A percentile compares a stretch with the other conserved stretches of the same genome.
Evolutionary conservation across 2,888 invertebrate genomes (phyloP).

Genomic region (Chymomyza procnemis): DNA sequence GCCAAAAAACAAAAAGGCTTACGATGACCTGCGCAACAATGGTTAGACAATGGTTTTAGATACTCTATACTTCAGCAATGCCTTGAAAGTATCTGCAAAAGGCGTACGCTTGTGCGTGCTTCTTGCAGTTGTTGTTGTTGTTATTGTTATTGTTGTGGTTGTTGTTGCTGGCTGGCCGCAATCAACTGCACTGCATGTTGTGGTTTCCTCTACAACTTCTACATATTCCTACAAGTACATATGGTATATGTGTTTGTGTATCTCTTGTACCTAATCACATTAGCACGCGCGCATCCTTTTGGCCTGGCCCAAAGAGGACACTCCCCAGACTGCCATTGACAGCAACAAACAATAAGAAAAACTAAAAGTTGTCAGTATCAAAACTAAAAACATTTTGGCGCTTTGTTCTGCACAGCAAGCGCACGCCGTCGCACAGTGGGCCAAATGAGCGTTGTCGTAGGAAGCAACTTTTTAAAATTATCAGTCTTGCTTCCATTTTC

Average conservation of each 20-base stretch:
- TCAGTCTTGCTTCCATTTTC: too few relatives aligned
- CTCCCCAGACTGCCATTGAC: slow-evolving; percentile 56
- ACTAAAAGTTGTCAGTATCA: slow-evolving; percentile 25
- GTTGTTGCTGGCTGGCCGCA: slow-evolving; percentile 54
- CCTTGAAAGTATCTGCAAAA: background rate
- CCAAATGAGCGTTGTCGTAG: too few relatives aligned
- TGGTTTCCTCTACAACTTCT: slow-evolving; percentile 53
- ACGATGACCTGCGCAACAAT: slow-evolving; percentile 66
- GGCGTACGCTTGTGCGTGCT: slow-evolving; percentile 17
- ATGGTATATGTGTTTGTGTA: slow-evolving; percentile 16
- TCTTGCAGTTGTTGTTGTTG: slow-evolving; percentile 16
- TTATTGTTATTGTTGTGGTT: slow-evolving; percentile 24
- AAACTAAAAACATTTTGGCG: slow-evolving; percentile 68
- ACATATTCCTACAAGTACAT: slow-evolving; percentile 13
- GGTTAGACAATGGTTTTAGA: slow-evolving; percentile 61
- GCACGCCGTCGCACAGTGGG: background rate
- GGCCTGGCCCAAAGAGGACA: slow-evolving; percentile 21
- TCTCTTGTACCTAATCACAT: slow-evolving; percentile 63
- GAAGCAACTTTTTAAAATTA: too few relatives aligned
- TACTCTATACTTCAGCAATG: slow-evolving; percentile 25
- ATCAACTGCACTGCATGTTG: slow-evolving; percentile 74
- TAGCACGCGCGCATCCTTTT: slow-evolving; percentile 70
- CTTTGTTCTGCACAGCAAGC: slow-evolving; percentile 48
- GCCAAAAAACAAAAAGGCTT: slow-evolving; percentile 24
- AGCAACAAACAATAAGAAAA: background rate